phyloP scores from a whole-genome alignment of 30 jellyfish, hydroid and myxozoan genomes.

The Mastigias papua region DNA sequence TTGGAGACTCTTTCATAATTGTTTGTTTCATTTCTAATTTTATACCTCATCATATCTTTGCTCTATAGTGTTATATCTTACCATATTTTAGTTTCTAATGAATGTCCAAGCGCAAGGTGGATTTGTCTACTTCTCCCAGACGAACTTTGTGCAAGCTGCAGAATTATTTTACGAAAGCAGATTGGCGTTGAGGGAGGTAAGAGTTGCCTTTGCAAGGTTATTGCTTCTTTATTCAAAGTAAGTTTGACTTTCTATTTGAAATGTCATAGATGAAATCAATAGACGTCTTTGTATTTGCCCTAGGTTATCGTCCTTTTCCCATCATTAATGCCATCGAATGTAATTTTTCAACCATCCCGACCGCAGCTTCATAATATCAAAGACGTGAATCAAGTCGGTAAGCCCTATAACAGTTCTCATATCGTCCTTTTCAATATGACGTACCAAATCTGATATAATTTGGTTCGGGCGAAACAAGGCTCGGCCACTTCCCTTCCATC shows the following conservation, averaged over 20 bases:
- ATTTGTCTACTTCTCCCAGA: conserved; percentile 77
- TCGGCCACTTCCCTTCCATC: too few species aligned
- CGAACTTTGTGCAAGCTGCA: conserved; percentile 70
- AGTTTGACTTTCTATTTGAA: not conserved
- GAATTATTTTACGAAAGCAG: conserved; percentile 81
- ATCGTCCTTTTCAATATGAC: too few species aligned
- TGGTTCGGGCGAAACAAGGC: too few species aligned
- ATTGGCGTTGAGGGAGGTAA: conserved; percentile 82
- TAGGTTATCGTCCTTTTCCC: conserved; percentile 83
- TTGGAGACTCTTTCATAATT: not conserved
- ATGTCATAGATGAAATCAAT: not conserved
- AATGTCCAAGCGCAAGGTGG: conserved; percentile 89
- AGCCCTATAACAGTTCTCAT: not conserved
- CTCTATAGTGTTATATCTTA: not conserved
- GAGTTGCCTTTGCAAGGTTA: too few species aligned
- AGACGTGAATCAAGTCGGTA: conserved; percentile 77
- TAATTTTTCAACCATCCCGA: conserved; percentile 82
- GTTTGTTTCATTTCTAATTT: not conserved
- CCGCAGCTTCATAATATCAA: conserved; percentile 88
- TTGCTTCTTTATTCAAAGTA: not conserved
- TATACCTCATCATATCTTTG: not conserved
- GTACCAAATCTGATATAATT: too few species aligned
- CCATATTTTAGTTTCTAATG: conserved; percentile 45
- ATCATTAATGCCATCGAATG: conserved; percentile 88
- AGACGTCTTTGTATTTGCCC: not conserved